These are phyloP conservation scores for Ictalurus punctatus DNA, from an alignment of 2,113 vertebrate genomes.

Conservation along the genomic window DNA sequence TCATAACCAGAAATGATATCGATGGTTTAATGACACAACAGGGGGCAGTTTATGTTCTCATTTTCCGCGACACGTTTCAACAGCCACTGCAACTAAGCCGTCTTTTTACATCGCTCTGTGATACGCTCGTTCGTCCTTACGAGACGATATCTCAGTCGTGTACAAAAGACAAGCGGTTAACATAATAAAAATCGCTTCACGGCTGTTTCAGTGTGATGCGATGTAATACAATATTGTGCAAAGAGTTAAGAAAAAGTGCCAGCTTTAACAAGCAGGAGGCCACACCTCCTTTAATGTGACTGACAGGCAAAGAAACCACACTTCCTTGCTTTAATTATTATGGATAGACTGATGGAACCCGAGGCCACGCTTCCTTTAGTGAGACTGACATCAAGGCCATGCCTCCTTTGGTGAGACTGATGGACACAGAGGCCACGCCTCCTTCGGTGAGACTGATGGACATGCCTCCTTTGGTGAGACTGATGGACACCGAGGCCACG, in stretches of 20 bases:
- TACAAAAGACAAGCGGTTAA: neutral
- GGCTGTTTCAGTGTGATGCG: neutral
- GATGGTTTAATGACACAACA: neutral
- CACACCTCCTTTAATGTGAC: neutral
- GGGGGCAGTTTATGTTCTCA: neutral
- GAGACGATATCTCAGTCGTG: neutral
- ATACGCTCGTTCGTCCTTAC: neutral
- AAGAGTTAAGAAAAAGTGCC: neutral
- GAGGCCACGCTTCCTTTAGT: neutral
- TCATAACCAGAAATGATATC: constrained; percentile 4
- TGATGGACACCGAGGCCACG: neutral
- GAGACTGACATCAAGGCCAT: neutral
- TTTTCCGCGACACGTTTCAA: neutral
- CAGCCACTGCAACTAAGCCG: neutral
- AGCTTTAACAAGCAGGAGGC: neutral
- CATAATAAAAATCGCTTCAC: neutral
- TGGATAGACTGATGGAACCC: neutral
- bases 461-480: neutral
- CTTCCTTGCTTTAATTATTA: neutral
- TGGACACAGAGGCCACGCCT: neutral
- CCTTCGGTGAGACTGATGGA: neutral
- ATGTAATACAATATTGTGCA: neutral
- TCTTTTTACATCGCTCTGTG: neutral
- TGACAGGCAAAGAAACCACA: neutral
- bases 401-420: neutral